Evolutionary conservation across 2,888 invertebrate genomes (phyloP).

Genomic region (Ophion costatus): DNA sequence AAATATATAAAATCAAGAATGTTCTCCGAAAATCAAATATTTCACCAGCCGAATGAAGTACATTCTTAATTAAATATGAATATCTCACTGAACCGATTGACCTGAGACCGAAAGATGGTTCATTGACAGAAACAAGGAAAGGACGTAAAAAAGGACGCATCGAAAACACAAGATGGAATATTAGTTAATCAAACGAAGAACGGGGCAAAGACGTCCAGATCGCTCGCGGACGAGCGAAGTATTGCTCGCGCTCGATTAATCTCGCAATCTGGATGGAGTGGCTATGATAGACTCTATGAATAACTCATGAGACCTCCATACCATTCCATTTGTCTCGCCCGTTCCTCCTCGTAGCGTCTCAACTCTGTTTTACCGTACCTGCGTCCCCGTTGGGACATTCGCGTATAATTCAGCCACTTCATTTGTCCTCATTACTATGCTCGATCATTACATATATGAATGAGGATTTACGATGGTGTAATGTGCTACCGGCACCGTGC

Average conservation of each 20-base stretch:
- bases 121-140: neutral
- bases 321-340: constrained; percentile 59
- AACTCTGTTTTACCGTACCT: constrained; percentile 64
- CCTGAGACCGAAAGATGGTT: neutral
- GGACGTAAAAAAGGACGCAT: neutral
- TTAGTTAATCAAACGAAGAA: constrained; percentile 18
- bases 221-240: constrained; percentile 74
- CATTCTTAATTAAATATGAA: neutral
- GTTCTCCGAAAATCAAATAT: neutral
- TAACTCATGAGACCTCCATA: constrained; percentile 79
- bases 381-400: constrained; percentile 79
- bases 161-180: constrained; percentile 25
- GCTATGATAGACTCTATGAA: constrained; percentile 82
- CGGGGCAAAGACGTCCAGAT: constrained; percentile 33
- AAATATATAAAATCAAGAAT: neutral
- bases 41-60: no score
- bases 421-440: constrained; percentile 83
- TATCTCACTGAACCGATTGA: neutral
- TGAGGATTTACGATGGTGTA: constrained; percentile 75
- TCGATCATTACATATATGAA: constrained; percentile 76
- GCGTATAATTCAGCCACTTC: constrained; percentile 82
- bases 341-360: constrained; percentile 39
- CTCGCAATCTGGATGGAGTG: constrained; percentile 82
- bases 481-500: constrained; percentile 7
- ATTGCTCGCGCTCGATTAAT: constrained; percentile 81